These are phyloP conservation scores for Dermochelys coriacea DNA, from an alignment of 2,797 vertebrate species.

Conservation along the genomic window DNA sequence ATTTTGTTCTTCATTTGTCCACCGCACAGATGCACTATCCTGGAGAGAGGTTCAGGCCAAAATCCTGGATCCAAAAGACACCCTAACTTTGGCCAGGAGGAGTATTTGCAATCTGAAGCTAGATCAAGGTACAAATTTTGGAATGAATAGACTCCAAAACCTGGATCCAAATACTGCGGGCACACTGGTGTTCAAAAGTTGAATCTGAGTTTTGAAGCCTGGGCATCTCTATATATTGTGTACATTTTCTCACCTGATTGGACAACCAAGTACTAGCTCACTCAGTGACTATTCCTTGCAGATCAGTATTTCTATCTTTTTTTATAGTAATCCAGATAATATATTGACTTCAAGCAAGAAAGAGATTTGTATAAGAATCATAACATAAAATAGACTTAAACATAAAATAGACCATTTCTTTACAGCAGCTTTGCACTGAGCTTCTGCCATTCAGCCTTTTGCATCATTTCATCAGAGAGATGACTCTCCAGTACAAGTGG, in stretches of 20 bases:
- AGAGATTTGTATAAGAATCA: fast-evolving
- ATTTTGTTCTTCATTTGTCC: not conserved
- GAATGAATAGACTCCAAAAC: not conserved
- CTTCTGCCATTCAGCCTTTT: fast-evolving
- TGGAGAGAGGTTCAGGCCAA: not conserved
- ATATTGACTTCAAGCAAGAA: not conserved
- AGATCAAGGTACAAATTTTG: not conserved
- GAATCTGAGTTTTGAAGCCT: not conserved
- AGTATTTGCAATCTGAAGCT: not conserved
- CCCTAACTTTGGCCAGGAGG: not conserved
- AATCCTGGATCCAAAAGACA: not conserved
- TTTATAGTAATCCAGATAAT: not conserved
- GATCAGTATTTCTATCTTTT: not conserved
- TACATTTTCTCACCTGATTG: not conserved
- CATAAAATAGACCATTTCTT: not conserved
- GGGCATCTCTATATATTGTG: not conserved
- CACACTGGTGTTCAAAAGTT: not conserved
- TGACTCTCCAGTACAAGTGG: not conserved
- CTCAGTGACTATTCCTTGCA: not conserved
- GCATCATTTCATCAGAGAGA: not conserved
- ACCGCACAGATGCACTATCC: not conserved
- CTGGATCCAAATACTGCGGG: not conserved
- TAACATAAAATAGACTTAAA: not conserved
- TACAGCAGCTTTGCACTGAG: not conserved
- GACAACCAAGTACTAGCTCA: not conserved